Base-by-base conservation (phyloP, 2,888 invertebrate species). In the Limenitis camilla region DNA sequence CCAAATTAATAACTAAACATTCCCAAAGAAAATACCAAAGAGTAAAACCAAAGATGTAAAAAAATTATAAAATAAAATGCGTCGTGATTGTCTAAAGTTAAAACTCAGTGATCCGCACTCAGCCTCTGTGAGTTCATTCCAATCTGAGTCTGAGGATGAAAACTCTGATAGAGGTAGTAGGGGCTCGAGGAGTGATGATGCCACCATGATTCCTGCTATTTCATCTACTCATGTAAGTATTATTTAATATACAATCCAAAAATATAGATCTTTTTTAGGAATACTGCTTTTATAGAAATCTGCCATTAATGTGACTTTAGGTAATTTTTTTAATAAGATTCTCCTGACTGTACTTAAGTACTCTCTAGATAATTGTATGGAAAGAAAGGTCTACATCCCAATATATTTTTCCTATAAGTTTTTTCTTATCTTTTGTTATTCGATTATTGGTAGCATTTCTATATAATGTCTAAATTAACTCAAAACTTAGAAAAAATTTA, bases 61-160 rank as follows among this genome's bases (percentile, higher is more conserved):
- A 45, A 36, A 45, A 11, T 29, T 11, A 45, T 29, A 11, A 45
- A 45, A 6, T 29, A 36, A 35, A 63, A 85, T 85, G 82, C 78
- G 85, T 55, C 81, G 88, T 33, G 88, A 88, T 62, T 80, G 80
- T 57, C 72, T 88, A 38, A 83, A 82, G 59, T 66, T 88, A 59
- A 73, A 87, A 61, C 78, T 88, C 30, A 88, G 84, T 60, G 88
- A 88, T 59, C 86, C 87, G 0, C 80, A 71, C 55, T 78, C 82
- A 0, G 75, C 74, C 46, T 66, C 78, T 6, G 69, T 73, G 28
- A 77, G 69, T 49, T 81, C 81, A 28, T 76, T 80, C 58, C 82
- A 81, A 2, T 85, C 86, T 9, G 84, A 87, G 61, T 86, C 86
- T 10, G 87, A 87, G 45, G 86, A 88, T 59, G 86, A 87, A 52